Conservation (phyloP, 2,113 vertebrate genomes). For the Phainopepla nitens region DNA sequence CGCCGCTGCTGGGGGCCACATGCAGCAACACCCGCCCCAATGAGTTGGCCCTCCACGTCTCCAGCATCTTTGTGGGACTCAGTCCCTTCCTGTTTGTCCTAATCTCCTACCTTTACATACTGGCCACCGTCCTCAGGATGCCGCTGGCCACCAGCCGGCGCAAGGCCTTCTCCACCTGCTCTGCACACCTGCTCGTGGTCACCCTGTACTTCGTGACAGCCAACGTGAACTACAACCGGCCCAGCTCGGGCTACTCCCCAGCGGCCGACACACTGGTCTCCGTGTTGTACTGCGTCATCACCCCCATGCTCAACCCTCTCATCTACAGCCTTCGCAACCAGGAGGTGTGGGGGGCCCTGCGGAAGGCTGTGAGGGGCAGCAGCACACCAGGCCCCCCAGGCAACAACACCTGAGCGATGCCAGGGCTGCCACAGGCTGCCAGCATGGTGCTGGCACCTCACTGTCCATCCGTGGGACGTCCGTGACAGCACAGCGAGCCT, state of each 20-base stretch:
- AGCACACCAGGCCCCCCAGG: accelerated
- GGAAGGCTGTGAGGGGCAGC: accelerated
- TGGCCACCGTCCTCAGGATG: background rate
- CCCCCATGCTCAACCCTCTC: conserved; percentile 24
- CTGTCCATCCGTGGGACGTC: accelerated
- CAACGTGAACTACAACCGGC: conserved; percentile 21
- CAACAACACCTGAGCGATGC: accelerated
- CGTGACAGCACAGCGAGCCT: background rate
- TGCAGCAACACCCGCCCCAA: background rate
- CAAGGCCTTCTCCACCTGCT: conserved; percentile 40
- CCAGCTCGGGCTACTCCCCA: background rate
- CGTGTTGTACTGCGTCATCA: background rate
- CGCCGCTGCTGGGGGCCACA: background rate
- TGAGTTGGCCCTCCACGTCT: background rate
- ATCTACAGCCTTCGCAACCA: conserved; percentile 36
- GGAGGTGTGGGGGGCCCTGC: background rate
- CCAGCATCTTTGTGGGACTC: background rate
- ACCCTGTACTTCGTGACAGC: background rate
- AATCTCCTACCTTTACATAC: background rate
- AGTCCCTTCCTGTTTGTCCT: background rate
- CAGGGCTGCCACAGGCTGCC: background rate
- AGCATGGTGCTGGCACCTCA: accelerated
- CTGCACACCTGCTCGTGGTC: background rate
- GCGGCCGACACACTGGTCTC: background rate
- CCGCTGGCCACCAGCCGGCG: background rate